Base-by-base conservation (phyloP, 2,113 vertebrate genomes). In the Chiloscyllium plagiosum region DNA sequence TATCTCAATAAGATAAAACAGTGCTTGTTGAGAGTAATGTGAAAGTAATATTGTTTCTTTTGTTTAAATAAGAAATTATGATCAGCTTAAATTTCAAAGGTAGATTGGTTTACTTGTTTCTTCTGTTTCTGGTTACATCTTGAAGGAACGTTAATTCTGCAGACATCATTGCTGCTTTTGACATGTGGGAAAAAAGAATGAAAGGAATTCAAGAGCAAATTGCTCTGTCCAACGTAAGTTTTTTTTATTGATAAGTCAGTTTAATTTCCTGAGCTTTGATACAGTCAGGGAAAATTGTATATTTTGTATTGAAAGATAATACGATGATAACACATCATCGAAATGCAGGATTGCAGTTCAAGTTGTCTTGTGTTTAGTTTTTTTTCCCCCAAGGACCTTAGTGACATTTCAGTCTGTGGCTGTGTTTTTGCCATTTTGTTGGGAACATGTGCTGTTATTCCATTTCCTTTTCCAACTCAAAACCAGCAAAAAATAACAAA, bases 201-300 rank as follows among this genome's bases (percentile, higher is more conserved):
- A 95, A 95, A 76, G 94, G 69, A 95, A 95, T 95, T 95, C 94
- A 95, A 52, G 42, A 47, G 29, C 94, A 95, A 95, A 72, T 93
- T 8, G 66, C 33, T 37, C 89, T 68, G 4, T 19, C 52, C 42
- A 50, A 95, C 29, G 94, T 95, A 22, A 95, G 94, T 47, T 76
- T 19, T 72, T 72, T 50, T 26, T 29, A 47, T 47, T 47, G 42
- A 1, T 47, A 47, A 47, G 42, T 47, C 42, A 47, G 42, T 47
- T 47, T 47, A 47, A 47, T 47, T 47, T 47, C 42, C 42, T 47
- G n/a, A n/a, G n/a, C n/a, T n/a, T n/a, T n/a, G 42, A 7, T 26
- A 56, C 26, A 92, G 33, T 29, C 65, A 66, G 65, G 86, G 24
- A 29, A 89, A 56, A 29, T 89, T 89, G 86, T 56, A 3, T 13